Evolutionary conservation across 2,797 vertebrate genomes (phyloP).

Genomic region (Margarornis squamiger): DNA sequence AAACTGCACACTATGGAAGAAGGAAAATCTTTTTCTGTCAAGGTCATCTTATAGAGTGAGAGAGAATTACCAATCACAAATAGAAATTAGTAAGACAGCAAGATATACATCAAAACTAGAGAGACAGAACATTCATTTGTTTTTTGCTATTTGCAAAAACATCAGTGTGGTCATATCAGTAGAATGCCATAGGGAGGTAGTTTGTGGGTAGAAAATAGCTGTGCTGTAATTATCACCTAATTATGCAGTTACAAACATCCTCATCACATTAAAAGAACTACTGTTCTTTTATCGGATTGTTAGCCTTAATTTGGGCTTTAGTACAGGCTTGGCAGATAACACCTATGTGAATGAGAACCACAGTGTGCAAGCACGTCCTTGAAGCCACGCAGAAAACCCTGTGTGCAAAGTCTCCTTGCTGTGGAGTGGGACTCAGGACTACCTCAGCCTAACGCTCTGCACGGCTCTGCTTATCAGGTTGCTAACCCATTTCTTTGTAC

Average conservation of each 20-base stretch:
- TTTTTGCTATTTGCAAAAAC: not conserved
- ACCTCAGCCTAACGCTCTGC: not conserved
- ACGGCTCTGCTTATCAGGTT: not conserved
- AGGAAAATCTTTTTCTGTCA: not conserved
- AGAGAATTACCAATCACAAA: not conserved
- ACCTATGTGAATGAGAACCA: not conserved
- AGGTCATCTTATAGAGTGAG: not conserved
- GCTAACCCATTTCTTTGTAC: not conserved
- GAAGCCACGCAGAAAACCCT: not conserved
- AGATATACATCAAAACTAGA: not conserved
- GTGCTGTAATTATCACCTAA: not conserved
- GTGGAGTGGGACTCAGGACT: not conserved
- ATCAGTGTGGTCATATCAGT: not conserved
- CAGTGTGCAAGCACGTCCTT: not conserved
- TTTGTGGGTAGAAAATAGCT: not conserved
- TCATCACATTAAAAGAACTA: not conserved
- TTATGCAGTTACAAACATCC: not conserved
- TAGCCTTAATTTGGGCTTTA: not conserved
- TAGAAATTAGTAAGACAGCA: not conserved
- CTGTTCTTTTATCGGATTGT: not conserved
- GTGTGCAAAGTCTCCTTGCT: accelerated
- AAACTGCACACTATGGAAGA: not conserved
- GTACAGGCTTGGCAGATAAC: not conserved
- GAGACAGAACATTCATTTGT: not conserved
- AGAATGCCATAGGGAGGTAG: not conserved